Conservation (phyloP, 2,797 vertebrate species). For the Ceryle rudis region DNA sequence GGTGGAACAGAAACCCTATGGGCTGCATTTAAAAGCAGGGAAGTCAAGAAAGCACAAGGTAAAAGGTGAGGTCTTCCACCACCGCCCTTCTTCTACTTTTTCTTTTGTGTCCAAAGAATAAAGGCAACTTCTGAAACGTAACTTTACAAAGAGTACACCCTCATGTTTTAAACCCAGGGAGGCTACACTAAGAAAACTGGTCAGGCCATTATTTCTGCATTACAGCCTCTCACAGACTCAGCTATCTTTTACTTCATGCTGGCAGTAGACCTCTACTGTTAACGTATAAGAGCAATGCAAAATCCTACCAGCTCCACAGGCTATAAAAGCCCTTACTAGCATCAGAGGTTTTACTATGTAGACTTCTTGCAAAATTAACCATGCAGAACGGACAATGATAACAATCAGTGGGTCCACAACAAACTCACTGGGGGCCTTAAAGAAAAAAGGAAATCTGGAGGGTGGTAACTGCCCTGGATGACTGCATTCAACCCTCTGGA, state of each 20-base stretch:
- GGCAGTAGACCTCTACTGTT: background rate
- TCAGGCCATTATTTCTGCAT: background rate
- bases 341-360: background rate
- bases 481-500: background rate
- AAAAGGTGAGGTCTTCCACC: background rate
- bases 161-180: background rate
- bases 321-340: background rate
- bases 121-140: background rate
- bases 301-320: background rate
- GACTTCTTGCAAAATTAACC: background rate
- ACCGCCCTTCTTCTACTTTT: background rate
- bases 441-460: background rate
- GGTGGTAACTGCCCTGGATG: too few species aligned
- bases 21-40: background rate
- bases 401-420: accelerated
- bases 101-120: background rate
- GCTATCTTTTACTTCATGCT: accelerated
- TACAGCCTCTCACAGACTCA: background rate
- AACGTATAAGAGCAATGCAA: accelerated
- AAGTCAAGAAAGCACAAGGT: background rate
- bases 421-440: background rate
- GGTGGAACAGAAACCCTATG: background rate
- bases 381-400: accelerated
- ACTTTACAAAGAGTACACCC: background rate
- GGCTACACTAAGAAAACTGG: background rate